Conservation (phyloP, 2,797 vertebrate species). For the Champsocephalus esox region DNA sequence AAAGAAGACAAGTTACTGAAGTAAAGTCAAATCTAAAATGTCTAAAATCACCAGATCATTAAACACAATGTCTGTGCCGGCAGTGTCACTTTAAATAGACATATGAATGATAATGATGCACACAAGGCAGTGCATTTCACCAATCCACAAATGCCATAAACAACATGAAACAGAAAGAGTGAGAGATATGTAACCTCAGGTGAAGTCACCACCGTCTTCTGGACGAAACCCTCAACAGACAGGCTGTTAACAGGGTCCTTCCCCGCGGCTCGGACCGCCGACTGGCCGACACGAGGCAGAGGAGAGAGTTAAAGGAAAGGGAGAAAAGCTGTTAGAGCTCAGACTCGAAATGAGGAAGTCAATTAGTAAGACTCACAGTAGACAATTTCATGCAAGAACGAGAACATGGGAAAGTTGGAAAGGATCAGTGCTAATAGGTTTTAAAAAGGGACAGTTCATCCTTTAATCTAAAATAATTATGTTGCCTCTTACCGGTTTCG, state of each 20-base stretch:
- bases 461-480: too few species aligned
- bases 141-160: slow-evolving; percentile 29
- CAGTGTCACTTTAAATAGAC: background rate
- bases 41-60: too few species aligned
- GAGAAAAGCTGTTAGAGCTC: slow-evolving; percentile 73
- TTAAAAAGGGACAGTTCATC: too few species aligned
- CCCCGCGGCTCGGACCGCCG: slow-evolving; percentile 85
- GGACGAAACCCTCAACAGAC: slow-evolving; percentile 93
- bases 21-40: too few species aligned
- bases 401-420: slow-evolving; percentile 14
- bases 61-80: too few species aligned
- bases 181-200: slow-evolving; percentile 91
- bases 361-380: slow-evolving; percentile 31
- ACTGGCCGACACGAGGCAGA: slow-evolving; percentile 84
- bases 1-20: too few species aligned
- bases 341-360: slow-evolving; percentile 2
- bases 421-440: slow-evolving; percentile 14
- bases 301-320: slow-evolving; percentile 66
- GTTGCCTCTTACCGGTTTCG: too few species aligned
- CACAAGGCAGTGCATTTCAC: slow-evolving; percentile 12
- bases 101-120: slow-evolving; percentile 15
- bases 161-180: slow-evolving; percentile 43
- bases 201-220: slow-evolving; percentile 96
- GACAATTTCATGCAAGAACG: slow-evolving; percentile 39
- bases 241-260: slow-evolving; percentile 90